phyloP scores from a whole-genome alignment of 2,888 invertebrate species.

The Macrophya alboannulata region DNA sequence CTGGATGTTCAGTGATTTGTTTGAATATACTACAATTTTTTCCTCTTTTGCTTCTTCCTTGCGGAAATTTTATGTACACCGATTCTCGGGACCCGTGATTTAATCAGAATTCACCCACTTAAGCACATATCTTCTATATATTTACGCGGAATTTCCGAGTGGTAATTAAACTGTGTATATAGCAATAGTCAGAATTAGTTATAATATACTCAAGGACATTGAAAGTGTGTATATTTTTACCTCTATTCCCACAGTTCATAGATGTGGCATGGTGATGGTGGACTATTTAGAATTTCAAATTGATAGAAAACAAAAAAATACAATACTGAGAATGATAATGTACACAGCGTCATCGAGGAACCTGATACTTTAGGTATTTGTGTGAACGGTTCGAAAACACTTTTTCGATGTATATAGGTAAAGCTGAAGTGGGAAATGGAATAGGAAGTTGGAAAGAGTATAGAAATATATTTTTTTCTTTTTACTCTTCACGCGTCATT shows the following conservation, averaged over 20 bases:
- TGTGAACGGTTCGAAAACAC: no score
- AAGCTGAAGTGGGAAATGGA: background rate
- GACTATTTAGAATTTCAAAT: conserved; percentile 11
- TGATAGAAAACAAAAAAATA: background rate
- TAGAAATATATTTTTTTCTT: background rate
- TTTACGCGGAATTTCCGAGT: background rate
- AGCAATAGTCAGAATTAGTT: background rate
- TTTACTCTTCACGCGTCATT: background rate
- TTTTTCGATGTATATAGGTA: no score
- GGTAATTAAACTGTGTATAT: background rate
- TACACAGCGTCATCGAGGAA: background rate
- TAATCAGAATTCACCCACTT: background rate
- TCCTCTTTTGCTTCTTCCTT: background rate
- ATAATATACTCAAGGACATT: background rate
- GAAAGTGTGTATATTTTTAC: background rate
- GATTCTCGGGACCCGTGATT: background rate
- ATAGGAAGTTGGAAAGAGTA: background rate
- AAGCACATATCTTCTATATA: background rate
- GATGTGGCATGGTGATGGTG: background rate
- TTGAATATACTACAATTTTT: background rate
- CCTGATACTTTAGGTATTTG: background rate
- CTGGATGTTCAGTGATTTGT: background rate
- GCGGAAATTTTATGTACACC: background rate
- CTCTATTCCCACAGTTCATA: background rate
- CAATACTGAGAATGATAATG: background rate